Base-by-base conservation (phyloP, 2,888 invertebrate genomes). In the Meteorus colon region DNA sequence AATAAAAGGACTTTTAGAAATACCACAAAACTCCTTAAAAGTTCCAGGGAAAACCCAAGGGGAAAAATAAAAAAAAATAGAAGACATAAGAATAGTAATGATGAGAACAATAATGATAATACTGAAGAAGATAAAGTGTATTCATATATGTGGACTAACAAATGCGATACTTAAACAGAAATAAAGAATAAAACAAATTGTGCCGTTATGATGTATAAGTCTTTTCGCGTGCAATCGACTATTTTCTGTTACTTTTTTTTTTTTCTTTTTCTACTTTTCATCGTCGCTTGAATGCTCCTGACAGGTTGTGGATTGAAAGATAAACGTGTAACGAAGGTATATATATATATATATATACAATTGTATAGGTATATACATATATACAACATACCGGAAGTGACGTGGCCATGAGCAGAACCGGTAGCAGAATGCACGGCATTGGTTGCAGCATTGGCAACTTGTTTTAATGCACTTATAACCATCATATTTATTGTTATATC, bases 381-480 rank as follows among this genome's bases (percentile, higher is more conserved):
- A 59, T 62, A 77, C 71, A 80, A 84, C 84, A 31, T 86, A 88
- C 88, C 88, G 79, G 86, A 85, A 84, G 83, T 84, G 74, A 74
- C 79, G 75, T 82, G 82, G 66, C 82, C 81, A 80, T 83, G 82
- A 41, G 81, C 82, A 70, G 86, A 83, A 62, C 82, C 84, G 67
- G 82, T 80, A 27, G 88, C 88, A 63, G 88, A 88, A 66, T 88
- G 88, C 12, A 88, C 88, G 63, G 86, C 88, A 75, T 88, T 88
- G 69, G 85, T 87, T 48, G 88, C 88, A 66, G 88, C 88, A 63
- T 83, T 87, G 27, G 88, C 88, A 79, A 88, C 88, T 79, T 88
- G 88, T 77, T 88, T 88, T 78, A 88, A 75, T 16, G 87, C 88
- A 81, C 87, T 87, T 82, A 88, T 84, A 81, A 88, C 88, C 85